phyloP scores from a whole-genome alignment of 2,888 invertebrate genomes.

The Hermaeophaga mercurialis region DNA sequence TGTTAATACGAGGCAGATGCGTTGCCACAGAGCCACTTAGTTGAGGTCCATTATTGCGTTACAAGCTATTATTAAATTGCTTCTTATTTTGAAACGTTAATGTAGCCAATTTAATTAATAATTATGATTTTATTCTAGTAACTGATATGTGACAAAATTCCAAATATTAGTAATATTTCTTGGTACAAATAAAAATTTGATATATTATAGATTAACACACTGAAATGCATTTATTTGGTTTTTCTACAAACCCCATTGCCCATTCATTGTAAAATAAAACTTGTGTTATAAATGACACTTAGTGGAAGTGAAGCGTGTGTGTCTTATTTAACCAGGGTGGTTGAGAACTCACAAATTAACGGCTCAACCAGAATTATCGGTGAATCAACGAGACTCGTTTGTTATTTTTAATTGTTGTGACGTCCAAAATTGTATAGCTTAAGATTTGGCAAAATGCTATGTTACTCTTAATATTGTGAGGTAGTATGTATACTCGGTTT shows the following conservation, averaged over 20 bases:
- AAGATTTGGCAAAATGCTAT: constrained; percentile 42
- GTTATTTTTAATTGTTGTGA: constrained; percentile 43
- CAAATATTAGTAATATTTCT: too few species aligned
- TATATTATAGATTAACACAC: too few species aligned
- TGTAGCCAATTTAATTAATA: too few species aligned
- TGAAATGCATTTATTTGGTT: background rate
- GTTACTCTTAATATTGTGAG: constrained; percentile 40
- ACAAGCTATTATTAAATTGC: too few species aligned
- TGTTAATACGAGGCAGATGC: too few species aligned
- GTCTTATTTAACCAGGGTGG: constrained; percentile 33
- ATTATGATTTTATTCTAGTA: too few species aligned
- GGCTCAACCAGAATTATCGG: constrained; percentile 31
- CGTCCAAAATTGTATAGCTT: constrained; percentile 46
- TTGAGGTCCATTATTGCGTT: too few species aligned
- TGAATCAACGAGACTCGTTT: constrained; percentile 33
- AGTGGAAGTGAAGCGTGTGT: constrained; percentile 37
- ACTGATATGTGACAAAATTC: too few species aligned
- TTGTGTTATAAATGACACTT: constrained; percentile 38
- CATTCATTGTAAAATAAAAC: constrained; percentile 21
- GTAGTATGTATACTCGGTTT: constrained; percentile 37
- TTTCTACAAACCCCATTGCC: constrained; percentile 4
- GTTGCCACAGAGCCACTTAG: too few species aligned
- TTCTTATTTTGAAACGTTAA: too few species aligned
- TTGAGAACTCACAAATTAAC: constrained; percentile 22
- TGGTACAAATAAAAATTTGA: too few species aligned